Evolutionary conservation across 1,140 invertebrate genomes (phyloP).

Genomic region (Calephelis virginiensis): DNA sequence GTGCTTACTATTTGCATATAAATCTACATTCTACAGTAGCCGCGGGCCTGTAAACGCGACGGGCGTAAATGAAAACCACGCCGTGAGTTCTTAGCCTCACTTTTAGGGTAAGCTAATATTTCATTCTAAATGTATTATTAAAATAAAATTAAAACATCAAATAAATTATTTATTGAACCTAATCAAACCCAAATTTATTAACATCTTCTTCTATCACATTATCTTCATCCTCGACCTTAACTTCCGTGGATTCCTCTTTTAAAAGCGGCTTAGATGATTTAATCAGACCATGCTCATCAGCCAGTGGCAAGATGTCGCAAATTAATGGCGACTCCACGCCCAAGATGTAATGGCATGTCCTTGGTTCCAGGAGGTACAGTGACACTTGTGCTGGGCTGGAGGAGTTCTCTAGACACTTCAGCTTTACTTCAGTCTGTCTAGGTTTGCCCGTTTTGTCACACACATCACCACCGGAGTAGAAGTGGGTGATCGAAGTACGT

Average conservation of each 20-base stretch:
- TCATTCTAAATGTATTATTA: neutral
- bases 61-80: too few relatives aligned
- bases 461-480: constrained; percentile 90
- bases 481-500: constrained; percentile 88
- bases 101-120: too few relatives aligned
- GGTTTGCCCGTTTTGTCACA: constrained; percentile 92
- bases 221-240: constrained; percentile 29
- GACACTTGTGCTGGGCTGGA: constrained; percentile 88
- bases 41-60: too few relatives aligned
- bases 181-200: constrained; percentile 55
- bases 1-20: too few relatives aligned
- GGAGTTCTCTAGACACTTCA: constrained; percentile 88
- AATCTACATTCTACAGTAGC: too few relatives aligned
- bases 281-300: constrained; percentile 85
- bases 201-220: constrained; percentile 33
- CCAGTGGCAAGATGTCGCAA: constrained; percentile 89
- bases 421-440: constrained; percentile 91
- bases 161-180: constrained; percentile 45
- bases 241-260: constrained; percentile 24
- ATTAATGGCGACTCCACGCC: constrained; percentile 94
- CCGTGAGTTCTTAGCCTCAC: too few relatives aligned
- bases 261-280: constrained; percentile 35
- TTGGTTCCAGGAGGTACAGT: constrained; percentile 93
- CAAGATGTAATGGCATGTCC: constrained; percentile 94
- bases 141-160: constrained; percentile 30